These are phyloP conservation scores for Monodelphis domestica DNA, from an alignment of 2,797 vertebrate genomes.

Conservation along the genomic window DNA sequence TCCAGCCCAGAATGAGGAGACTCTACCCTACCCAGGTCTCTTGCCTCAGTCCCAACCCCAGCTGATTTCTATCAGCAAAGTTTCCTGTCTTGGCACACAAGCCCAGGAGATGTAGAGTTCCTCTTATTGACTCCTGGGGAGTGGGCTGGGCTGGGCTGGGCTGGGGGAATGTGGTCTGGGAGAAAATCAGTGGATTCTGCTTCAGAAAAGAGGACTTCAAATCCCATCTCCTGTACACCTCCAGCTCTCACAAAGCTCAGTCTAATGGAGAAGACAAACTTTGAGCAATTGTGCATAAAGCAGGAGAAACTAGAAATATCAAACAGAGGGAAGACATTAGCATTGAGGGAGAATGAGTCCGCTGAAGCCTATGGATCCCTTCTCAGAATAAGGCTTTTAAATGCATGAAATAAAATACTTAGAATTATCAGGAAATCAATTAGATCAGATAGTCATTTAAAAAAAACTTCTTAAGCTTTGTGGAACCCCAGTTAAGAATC, in stretches of 20 bases:
- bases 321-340: too few relatives aligned
- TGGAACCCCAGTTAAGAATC: not conserved
- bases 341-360: not conserved
- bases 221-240: too few relatives aligned
- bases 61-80: not conserved
- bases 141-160: too few relatives aligned
- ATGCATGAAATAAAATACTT: not conserved
- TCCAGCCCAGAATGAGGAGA: not conserved
- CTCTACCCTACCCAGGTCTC: not conserved
- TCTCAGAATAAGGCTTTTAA: not conserved
- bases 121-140: too few relatives aligned
- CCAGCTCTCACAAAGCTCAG: not conserved
- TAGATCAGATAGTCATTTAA: not conserved
- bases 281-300: not conserved
- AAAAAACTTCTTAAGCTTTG: not conserved
- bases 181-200: too few relatives aligned
- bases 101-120: too few relatives aligned
- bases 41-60: not conserved
- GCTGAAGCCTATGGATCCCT: not conserved
- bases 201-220: too few relatives aligned
- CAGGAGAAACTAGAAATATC: not conserved
- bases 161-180: too few relatives aligned
- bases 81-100: accelerated
- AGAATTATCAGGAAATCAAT: not conserved
- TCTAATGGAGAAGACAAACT: not conserved